Base-by-base conservation (phyloP, 2,113 vertebrate genomes). In the Sylvilagus bachmani region DNA sequence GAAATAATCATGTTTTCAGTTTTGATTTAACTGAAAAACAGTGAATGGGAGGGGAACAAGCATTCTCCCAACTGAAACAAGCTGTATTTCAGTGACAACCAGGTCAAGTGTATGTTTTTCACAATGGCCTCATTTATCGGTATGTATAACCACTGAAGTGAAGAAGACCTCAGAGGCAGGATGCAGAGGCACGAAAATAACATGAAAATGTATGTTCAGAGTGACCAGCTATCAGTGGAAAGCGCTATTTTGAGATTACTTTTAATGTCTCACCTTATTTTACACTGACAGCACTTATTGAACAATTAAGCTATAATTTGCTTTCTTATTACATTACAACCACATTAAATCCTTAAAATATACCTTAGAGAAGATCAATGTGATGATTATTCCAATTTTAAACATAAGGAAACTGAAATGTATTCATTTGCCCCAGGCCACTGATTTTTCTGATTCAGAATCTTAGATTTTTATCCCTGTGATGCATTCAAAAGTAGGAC, bases 1-100 rank as follows among this genome's bases (percentile, higher is more conserved):
- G 88, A 94, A 96, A 92, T 92, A 96, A 95, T 95, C 93, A 90
- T 69, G 36, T 91, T 93, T 96, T 97, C 82, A 70, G 58, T 87
- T 96, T 93, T 94, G 70, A 96, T 95, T 95, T 96, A 95, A 92
- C 66, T 87, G 51, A 82, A 95, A 90, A 95, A 53, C 36, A 89
- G n/a, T 91, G 70, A 82, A 77, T 51, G 24, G 24, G 58, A 90
- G 3, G 9, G 75, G 27, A 77, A 12, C 17, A 86, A 86, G 70
- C 33, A 44, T 73, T 92, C 64, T 86, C 71, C 29, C 66, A 81
- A 31, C 10, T 61, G 64, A 85, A 89, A 86, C 77, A 89, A 80
- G 58, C 70, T 95, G 10, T 27, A 90, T 49, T 64, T 83, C 79
- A 74, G 74, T 92, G 71, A 64, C 74, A 96, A 96, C 44, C 69